These are phyloP conservation scores for Biston betularia DNA, from an alignment of 2,888 invertebrate species.

Conservation along the genomic window DNA sequence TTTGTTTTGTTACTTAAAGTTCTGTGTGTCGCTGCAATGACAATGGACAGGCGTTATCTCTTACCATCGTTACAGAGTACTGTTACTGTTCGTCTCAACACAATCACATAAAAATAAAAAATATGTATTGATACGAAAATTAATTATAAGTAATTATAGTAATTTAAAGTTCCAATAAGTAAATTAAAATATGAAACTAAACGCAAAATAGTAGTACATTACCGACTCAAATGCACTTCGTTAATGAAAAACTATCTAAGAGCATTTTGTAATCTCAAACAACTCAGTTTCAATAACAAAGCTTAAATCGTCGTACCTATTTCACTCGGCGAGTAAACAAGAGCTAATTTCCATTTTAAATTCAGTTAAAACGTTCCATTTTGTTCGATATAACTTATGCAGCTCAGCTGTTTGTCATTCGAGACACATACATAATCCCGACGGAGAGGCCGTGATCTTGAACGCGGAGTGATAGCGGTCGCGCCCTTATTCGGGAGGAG, in stretches of 20 bases:
- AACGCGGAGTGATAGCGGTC: constrained; percentile 65
- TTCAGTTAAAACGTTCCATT: constrained; percentile 61
- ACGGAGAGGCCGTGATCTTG: constrained; percentile 75
- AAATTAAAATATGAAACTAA: too few species aligned
- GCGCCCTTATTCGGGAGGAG: constrained; percentile 62
- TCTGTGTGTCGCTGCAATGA: too few species aligned
- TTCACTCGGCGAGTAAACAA: constrained; percentile 49
- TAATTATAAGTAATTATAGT: too few species aligned
- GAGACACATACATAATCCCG: constrained; percentile 73
- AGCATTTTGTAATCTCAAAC: constrained; percentile 27
- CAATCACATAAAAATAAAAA: too few species aligned
- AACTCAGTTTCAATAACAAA: constrained; percentile 40
- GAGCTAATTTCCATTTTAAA: constrained; percentile 62
- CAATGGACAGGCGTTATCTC: too few species aligned
- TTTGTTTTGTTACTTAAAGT: too few species aligned
- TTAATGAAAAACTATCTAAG: constrained; percentile 28
- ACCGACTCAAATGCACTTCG: constrained; percentile 14
- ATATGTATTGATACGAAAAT: too few species aligned
- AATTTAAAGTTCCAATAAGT: too few species aligned
- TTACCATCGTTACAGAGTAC: too few species aligned
- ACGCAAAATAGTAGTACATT: background rate
- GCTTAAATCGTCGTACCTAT: constrained; percentile 40
- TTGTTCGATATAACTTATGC: constrained; percentile 63
- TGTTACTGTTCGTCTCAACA: too few species aligned
- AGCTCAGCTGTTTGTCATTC: constrained; percentile 75